These are phyloP conservation scores for Erebia aethiops DNA, from an alignment of 2,888 invertebrate species.

Conservation along the genomic window DNA sequence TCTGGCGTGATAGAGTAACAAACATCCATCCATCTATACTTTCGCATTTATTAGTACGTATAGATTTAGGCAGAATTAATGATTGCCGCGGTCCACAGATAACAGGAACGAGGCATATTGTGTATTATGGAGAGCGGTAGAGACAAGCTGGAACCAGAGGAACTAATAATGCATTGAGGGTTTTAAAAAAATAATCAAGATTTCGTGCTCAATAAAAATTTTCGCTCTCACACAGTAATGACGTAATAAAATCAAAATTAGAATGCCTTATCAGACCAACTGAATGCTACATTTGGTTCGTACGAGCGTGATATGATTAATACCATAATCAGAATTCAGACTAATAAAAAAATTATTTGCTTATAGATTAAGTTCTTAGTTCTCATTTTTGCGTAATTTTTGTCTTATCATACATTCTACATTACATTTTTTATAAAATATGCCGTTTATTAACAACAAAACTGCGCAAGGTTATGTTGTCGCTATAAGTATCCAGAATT, in stretches of 20 bases:
- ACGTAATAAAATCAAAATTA: neutral
- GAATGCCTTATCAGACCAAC: neutral
- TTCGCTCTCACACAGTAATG: neutral
- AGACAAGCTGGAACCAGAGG: too few species aligned
- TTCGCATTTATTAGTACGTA: too few species aligned
- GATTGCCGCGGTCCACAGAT: too few species aligned
- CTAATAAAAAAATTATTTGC: constrained; percentile 1
- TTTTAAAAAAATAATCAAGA: too few species aligned
- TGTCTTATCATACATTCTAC: neutral
- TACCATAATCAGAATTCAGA: neutral
- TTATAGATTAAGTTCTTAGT: neutral
- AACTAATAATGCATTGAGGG: too few species aligned
- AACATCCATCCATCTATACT: too few species aligned
- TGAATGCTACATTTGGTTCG: constrained; percentile 1
- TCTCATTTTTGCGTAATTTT: neutral
- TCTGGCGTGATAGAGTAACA: too few species aligned
- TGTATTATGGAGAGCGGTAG: too few species aligned
- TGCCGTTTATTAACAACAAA: neutral
- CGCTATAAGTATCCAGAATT: neutral
- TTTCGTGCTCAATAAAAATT: neutral
- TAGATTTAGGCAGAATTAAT: too few species aligned
- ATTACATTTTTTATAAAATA: neutral
- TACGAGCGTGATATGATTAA: neutral
- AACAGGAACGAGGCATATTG: too few species aligned
- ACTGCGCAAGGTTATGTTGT: neutral